A percentile compares a stretch with the other conserved stretches of the same genome.
These are phyloP conservation scores for Drosophila nigromelanica DNA, from an alignment of 1,140 invertebrate species.

Conservation along the genomic window DNA sequence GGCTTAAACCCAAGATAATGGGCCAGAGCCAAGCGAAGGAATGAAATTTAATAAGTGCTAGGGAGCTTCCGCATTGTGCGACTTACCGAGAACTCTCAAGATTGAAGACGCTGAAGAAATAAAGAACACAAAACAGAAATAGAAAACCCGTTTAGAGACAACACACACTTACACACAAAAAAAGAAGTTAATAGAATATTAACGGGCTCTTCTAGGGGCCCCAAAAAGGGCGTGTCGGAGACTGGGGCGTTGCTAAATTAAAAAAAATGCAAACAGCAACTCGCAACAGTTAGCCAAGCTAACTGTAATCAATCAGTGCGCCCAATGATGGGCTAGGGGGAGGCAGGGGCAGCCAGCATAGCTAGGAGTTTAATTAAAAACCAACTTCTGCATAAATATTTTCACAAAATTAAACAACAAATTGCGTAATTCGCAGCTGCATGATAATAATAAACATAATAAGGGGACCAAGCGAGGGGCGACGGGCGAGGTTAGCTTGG, in stretches of 20 bases:
- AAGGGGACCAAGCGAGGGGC: background rate
- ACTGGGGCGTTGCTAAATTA: conserved; percentile 23
- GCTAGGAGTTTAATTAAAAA: conserved; percentile 70
- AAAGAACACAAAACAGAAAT: conserved; percentile 18
- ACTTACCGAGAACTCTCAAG: background rate
- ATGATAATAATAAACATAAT: conserved; percentile 62
- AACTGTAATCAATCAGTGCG: conserved; percentile 76
- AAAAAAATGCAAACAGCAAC: conserved; percentile 33
- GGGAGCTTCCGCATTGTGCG: conserved; percentile 39
- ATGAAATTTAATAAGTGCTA: conserved; percentile 62
- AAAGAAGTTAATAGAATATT: conserved; percentile 71
- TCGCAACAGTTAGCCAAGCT: conserved; percentile 53
- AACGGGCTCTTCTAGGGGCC: conserved; percentile 39
- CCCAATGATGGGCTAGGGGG: conserved; percentile 27
- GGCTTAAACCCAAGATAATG: conserved; percentile 55
- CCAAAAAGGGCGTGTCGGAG: conserved; percentile 60
- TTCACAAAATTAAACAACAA: conserved; percentile 75
- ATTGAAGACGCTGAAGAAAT: background rate
- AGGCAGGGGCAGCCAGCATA: background rate
- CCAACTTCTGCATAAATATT: conserved; percentile 52
- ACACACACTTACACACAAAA: conserved; percentile 13
- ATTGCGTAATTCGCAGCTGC: conserved; percentile 73
- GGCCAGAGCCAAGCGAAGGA: conserved; percentile 26
- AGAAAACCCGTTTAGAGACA: conserved; percentile 63
- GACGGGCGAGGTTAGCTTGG: background rate